phyloP scores from a whole-genome alignment of 2,113 vertebrate genomes.

The Pipra filicauda region DNA sequence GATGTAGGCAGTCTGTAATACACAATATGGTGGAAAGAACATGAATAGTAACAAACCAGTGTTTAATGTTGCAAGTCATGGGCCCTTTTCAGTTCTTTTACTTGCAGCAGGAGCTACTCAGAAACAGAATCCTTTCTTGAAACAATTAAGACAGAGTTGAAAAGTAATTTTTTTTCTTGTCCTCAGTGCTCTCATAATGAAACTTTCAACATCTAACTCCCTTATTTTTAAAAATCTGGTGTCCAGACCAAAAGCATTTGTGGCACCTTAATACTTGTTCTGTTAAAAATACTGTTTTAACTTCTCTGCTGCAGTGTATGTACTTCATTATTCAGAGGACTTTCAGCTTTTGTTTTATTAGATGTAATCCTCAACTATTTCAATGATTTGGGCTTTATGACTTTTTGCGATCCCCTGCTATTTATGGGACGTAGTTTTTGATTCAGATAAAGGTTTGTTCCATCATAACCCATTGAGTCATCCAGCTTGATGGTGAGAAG shows the following conservation, averaged over 20 bases:
- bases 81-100: neutral
- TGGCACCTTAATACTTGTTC: neutral
- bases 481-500: neutral
- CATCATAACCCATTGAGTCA: neutral
- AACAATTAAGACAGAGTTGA: neutral
- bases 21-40: neutral
- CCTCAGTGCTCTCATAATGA: neutral
- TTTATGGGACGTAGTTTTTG: rapidly evolving
- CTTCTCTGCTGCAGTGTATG: neutral
- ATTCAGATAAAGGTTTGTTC: neutral
- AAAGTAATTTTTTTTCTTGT: neutral
- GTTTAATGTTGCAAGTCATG: neutral
- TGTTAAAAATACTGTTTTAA: neutral
- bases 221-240: neutral
- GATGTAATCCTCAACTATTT: neutral
- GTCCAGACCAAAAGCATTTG: neutral
- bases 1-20: neutral
- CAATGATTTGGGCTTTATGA: neutral
- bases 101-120: neutral
- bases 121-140: neutral
- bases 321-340: neutral
- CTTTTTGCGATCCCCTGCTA: neutral
- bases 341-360: neutral
- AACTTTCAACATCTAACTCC: neutral
- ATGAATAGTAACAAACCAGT: neutral